Base-by-base conservation (phyloP, 2,113 vertebrate species). In the Lucifuga dentata region DNA sequence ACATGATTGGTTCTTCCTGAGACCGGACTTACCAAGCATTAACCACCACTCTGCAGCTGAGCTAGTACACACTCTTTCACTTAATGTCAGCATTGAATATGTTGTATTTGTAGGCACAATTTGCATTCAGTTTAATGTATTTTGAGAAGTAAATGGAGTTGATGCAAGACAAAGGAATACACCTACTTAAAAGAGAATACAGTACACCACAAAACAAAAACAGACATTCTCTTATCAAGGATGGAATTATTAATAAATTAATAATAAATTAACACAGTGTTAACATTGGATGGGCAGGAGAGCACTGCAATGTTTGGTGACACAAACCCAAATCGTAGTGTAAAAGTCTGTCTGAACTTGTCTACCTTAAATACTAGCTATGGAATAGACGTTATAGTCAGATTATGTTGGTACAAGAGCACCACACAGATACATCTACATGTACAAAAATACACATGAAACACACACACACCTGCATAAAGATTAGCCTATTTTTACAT, bases 1-100 rank as follows among this genome's bases (percentile, higher is more conserved):
- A 77, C 76, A 65, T 85, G 86, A 90, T 79, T 88, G 85, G 86
- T 76, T 88, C 88, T 90, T 90, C 84, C 88, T 90, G 84, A 86
- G 86, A 83, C 83, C 78, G 69, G 83, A 87, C 68, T 84, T 90
- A 84, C 70, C 77, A 68, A 61, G 84, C 44, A 86, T 86, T 89
- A 90, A 76, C 68, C 75, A 11, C 67, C 52, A 41, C 36, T 8
- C 33, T 43, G 73, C 83, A 87, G 81, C 86, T 85, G 77, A 57
- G 67, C 70, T 50, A 59, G 66, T 56, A 68, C 12, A 29, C 46
- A 26, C 24, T 26, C 46, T 49, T 50, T 66, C 39, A 32, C 33
- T 76, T 53, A 73, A 69, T 65, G 75, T 77, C 35, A 38, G n/a
- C 55, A 35, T 17, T 26, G 23, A 43, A 24, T 65, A 41, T 44